Evolutionary conservation across 2,113 vertebrate genomes (phyloP), one percentile per base, ranked within the genome.

Genomic region (Anseranas semipalmata): DNA sequence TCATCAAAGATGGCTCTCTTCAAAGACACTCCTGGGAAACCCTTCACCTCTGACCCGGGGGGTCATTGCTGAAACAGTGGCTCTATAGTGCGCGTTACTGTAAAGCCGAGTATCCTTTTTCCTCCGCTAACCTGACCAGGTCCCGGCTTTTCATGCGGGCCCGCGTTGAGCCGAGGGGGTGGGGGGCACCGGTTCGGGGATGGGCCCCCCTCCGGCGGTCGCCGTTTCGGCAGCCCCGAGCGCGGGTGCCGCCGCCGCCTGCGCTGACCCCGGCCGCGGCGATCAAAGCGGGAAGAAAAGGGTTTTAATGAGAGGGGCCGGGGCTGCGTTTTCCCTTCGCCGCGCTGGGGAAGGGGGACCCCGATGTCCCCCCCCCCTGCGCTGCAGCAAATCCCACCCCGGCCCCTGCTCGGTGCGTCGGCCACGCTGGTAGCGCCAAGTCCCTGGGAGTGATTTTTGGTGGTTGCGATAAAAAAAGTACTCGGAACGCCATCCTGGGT

Each of bases 121-220:
- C 89, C 77, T 86, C 41, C 46, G 32, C 86, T 7, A 79, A 91
- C 85, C 56, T 76, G 90, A 45, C 68, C 84, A 32, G 90, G 75
- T 85, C 82, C 68, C 39, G 27, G 55, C 15, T 65, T 70, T 55
- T 62, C 70, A 74, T 28, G 52, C 9, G 2, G 98, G 97, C 35
- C 98, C 98, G 50, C 81, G 97, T 98, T 5, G 98, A 98, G 98
- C 97, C 15, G 98, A 59, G 96, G 98, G 81, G 97, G 10, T 8
- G 46, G 53, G 55, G 62, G 48, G 11, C 59, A 7, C 27, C 1
- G 3, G 15, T 41, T 50, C n/a, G 0, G 17, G 72, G 43, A 65
- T 41, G 56, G 46, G 41, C 27, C 60, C 65, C 12, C 10, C 24
- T 18, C 24, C 30, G 19, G 71, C 32, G 7, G 72, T 89, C 79